A percentile compares a stretch with the other conserved stretches of the same genome.
Conservation (phyloP, 2,797 vertebrate species). For the Argentina silus region DNA sequence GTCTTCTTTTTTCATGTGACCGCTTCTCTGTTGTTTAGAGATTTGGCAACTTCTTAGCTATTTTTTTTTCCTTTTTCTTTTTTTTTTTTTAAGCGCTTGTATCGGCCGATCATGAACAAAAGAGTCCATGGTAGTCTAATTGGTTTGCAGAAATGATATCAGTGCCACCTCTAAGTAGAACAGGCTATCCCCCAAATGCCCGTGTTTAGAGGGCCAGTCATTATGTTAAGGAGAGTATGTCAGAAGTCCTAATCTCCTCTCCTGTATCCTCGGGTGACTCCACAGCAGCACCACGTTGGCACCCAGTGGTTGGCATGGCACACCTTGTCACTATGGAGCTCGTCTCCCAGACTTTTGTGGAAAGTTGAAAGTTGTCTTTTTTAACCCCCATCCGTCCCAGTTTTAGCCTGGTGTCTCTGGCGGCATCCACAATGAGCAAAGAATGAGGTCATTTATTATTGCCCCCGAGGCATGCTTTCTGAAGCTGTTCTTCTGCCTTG, state of each 20-base stretch:
- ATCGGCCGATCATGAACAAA: too few relatives aligned
- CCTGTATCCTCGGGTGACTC: slow-evolving; percentile 47
- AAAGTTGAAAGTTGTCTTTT: slow-evolving; percentile 21
- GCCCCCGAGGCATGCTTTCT: slow-evolving; percentile 3
- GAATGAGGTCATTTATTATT: slow-evolving; percentile 10
- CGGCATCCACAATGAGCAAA: slow-evolving; percentile 32
- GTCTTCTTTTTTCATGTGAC: not conserved
- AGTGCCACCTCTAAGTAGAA: too few relatives aligned
- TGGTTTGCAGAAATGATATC: too few relatives aligned
- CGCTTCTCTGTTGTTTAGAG: slow-evolving; percentile 9
- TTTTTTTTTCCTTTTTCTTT: too few relatives aligned
- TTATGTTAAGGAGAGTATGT: slow-evolving; percentile 4
- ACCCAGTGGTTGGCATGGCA: not conserved
- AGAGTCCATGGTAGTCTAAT: too few relatives aligned
- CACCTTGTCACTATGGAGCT: slow-evolving; percentile 12
- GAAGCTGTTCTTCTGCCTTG: not conserved
- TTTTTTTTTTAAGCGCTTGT: too few relatives aligned
- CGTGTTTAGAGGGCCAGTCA: slow-evolving; percentile 18
- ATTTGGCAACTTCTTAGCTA: slow-evolving; percentile 7
- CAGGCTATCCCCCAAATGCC: not conserved
- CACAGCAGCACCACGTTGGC: slow-evolving; percentile 1
- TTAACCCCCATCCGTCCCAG: not conserved
- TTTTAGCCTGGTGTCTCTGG: slow-evolving; percentile 24
- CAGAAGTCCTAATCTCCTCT: slow-evolving; percentile 11
- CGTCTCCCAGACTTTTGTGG: slow-evolving; percentile 11